Evolutionary conservation across 2,888 invertebrate species (phyloP).

Genomic region (Polydrusus cervinus): DNA sequence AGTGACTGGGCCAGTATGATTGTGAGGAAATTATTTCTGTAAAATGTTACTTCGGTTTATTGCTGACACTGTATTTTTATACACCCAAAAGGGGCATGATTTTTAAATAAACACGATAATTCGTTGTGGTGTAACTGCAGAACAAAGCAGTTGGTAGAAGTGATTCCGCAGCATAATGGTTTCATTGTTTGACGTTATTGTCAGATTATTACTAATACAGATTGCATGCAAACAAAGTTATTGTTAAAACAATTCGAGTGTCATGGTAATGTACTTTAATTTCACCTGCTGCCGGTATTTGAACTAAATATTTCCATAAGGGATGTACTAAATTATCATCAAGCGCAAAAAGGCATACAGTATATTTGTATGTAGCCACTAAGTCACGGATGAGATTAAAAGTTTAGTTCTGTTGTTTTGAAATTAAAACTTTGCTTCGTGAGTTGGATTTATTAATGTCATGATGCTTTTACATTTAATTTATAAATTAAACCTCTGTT

Average conservation of each 20-base stretch:
- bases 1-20: no score
- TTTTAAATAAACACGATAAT: constrained; percentile 9
- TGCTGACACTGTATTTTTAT: no score
- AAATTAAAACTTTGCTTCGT: no score
- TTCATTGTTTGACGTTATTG: constrained; percentile 43
- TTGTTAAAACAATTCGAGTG: constrained; percentile 39
- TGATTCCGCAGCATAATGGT: constrained; percentile 5
- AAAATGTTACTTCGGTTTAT: no score
- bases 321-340: constrained; percentile 22
- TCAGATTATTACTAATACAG: constrained; percentile 43
- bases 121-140: constrained; percentile 13
- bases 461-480: no score
- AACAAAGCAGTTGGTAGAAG: constrained; percentile 37
- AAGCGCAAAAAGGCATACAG: constrained; percentile 4
- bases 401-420: no score
- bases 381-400: no score
- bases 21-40: no score
- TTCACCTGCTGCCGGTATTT: constrained; percentile 27
- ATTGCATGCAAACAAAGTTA: constrained; percentile 39
- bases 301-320: constrained; percentile 3
- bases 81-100: no score
- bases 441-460: no score
- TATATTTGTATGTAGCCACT: no score
- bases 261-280: constrained; percentile 26
- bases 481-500: no score